Conservation (phyloP, 2,888 invertebrate species). For the Tromatobia lineatoria region DNA sequence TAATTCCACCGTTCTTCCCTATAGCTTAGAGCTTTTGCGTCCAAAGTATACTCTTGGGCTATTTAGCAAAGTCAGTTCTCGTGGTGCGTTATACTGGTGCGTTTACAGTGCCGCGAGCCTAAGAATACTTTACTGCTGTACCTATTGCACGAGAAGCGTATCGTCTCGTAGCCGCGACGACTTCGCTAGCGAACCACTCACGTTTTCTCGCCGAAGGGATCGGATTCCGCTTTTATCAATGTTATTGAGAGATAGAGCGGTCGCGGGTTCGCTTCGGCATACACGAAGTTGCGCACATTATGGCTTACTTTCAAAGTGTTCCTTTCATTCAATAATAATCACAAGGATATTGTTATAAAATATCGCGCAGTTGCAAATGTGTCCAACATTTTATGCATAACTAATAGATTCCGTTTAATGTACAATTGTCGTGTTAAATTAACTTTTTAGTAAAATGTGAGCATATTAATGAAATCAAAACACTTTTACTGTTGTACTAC, state of each 20-base stretch:
- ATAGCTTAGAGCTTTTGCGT: not conserved
- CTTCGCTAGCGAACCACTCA: not conserved
- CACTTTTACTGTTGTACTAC: too few relatives aligned
- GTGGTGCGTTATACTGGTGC: not conserved
- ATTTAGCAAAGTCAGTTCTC: conserved; percentile 31
- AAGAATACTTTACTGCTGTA: conserved; percentile 44
- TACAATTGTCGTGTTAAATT: too few relatives aligned
- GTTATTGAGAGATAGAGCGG: conserved; percentile 14
- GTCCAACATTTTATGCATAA: too few relatives aligned
- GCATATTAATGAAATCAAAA: too few relatives aligned
- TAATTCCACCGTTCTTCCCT: too few relatives aligned
- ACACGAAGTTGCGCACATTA: not conserved
- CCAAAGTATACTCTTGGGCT: conserved; percentile 14
- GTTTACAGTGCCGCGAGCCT: conserved; percentile 13
- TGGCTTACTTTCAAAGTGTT: not conserved
- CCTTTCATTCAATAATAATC: not conserved
- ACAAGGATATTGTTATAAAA: not conserved
- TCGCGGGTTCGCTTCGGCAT: not conserved
- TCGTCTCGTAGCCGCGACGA: not conserved
- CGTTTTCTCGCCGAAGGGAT: conserved; percentile 8
- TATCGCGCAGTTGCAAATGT: too few relatives aligned
- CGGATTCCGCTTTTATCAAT: conserved; percentile 26
- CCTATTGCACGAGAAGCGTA: conserved; percentile 9
- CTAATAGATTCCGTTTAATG: too few relatives aligned
- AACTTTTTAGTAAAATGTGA: too few relatives aligned